Conservation (phyloP, 2,113 vertebrate species). For the Panthera leo region DNA sequence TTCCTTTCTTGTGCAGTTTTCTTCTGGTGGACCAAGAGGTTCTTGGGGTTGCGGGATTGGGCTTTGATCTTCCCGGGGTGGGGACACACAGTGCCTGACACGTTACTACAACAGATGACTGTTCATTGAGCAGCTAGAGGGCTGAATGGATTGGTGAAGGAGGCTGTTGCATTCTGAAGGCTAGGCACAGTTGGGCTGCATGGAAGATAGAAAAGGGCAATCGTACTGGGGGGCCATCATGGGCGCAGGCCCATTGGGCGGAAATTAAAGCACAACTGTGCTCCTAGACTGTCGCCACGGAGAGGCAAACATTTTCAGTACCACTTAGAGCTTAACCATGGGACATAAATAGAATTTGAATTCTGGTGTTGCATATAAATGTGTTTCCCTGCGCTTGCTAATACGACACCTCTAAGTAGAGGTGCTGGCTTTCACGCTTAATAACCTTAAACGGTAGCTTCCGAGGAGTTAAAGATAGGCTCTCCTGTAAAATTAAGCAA, state of each 20-base stretch:
- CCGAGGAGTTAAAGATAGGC: background rate
- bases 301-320: fast-evolving
- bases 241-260: fast-evolving
- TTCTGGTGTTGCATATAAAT: background rate
- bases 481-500: background rate
- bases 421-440: background rate
- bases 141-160: background rate
- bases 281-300: too few relatives aligned
- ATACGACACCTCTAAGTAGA: background rate
- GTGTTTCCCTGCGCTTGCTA: background rate
- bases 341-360: background rate
- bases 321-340: background rate
- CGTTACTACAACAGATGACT: background rate
- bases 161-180: background rate
- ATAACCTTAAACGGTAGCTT: background rate
- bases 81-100: background rate
- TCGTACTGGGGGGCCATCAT: fast-evolving
- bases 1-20: background rate
- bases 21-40: background rate
- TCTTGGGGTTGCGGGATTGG: background rate
- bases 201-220: background rate
- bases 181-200: background rate
- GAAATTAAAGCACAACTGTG: background rate
- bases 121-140: background rate
- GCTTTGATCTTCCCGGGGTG: background rate